Base-by-base conservation (phyloP, 2,888 invertebrate species). In the Thumatha senex region DNA sequence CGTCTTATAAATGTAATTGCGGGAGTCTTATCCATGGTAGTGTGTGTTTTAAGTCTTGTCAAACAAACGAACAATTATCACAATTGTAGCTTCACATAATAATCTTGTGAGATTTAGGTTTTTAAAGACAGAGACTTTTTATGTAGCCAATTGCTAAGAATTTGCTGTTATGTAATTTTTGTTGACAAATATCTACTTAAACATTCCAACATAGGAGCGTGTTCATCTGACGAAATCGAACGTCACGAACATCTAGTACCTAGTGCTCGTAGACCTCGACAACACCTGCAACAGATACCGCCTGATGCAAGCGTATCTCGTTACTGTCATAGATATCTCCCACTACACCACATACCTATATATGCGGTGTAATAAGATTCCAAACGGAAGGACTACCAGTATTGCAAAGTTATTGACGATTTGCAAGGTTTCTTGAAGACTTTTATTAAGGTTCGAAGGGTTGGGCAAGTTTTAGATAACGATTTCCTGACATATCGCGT, bases 321-420 rank as follows among this genome's bases (percentile, higher is more conserved):
- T 89, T 83, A 72, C 88, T 60, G 76, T 67, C 72, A 85, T 74
- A 78, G 84, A 84, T 82, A 80, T 65, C 10, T 14, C 2, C 38
- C 14, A 38, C 14, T 61, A 10, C 11, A 38, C 24, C 35, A 81
- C 71, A 86, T 58, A 74, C 80, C 79, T 24, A 33, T 66, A 43
- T 45, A 55, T 76, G 78, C 65, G 74, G 78, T 75, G 87, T 70
- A 89, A 89, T 72, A 54, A 73, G 67, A 89, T 74, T 61, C 82
- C 78, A 78, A 84, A 80, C 86, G 87, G 87, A 89, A 86, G 78
- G 80, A 73, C 77, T 72, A 30, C 40, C 52, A 30, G 48, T 51
- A 46, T 41, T 38, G 38, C 12, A 47, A 30, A n/a, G 30, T 8
- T 30, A 36, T 15, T 8, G 29, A 12, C 12, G 24, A 24, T 47